phyloP scores from a whole-genome alignment of 92 coral and sea anemone species.

The Actinernus sp. region DNA sequence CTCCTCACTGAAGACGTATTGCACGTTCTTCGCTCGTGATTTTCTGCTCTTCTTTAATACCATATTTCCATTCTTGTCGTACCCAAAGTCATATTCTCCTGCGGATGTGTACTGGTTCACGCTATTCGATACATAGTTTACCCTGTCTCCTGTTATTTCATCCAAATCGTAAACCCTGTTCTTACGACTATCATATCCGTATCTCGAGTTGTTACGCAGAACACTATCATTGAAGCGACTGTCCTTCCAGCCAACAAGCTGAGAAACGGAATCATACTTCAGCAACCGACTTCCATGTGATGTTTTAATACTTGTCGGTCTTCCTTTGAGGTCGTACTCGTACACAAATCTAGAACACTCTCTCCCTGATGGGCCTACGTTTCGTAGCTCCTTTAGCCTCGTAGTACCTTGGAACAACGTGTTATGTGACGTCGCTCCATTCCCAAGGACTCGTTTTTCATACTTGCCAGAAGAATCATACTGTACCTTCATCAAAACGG shows the following conservation, averaged over 20 bases:
- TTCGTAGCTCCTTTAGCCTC: constrained; percentile 34
- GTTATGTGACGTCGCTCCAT: constrained; percentile 56
- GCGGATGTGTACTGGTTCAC: constrained; percentile 68
- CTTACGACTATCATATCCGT: constrained; percentile 66
- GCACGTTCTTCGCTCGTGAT: constrained; percentile 46
- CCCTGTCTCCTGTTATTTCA: constrained; percentile 27
- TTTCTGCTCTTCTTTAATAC: constrained; percentile 40
- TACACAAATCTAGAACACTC: constrained; percentile 61
- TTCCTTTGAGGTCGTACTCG: constrained; percentile 65
- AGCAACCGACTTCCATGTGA: constrained; percentile 49
- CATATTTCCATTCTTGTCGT: constrained; percentile 81
- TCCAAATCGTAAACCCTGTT: constrained; percentile 52
- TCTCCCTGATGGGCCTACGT: constrained; percentile 47
- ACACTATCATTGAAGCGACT: constrained; percentile 22
- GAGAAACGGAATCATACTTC: constrained; percentile 73
- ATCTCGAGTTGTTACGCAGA: constrained; percentile 32
- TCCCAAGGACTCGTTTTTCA: constrained; percentile 62
- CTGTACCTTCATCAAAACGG: constrained; percentile 33
- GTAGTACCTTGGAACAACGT: constrained; percentile 28
- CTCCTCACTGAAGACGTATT: constrained; percentile 70
- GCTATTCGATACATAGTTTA: constrained; percentile 46
- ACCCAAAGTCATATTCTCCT: constrained; percentile 54
- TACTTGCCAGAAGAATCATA: constrained; percentile 59
- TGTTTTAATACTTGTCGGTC: constrained; percentile 56
- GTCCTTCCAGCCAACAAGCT: constrained; percentile 62